Conservation (phyloP, 2,888 invertebrate genomes). For the Emmelina monodactyla region DNA sequence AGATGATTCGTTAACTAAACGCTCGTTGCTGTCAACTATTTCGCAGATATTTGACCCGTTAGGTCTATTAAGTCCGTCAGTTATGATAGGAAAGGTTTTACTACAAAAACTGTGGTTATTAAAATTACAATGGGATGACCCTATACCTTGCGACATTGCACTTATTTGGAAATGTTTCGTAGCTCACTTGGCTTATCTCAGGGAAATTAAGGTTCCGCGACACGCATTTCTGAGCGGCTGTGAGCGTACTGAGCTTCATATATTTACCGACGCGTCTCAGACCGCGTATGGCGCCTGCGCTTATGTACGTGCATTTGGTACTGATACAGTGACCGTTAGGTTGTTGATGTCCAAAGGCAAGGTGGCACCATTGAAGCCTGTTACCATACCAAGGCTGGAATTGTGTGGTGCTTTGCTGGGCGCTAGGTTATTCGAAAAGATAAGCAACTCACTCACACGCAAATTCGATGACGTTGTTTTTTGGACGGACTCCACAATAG, state of each 20-base stretch:
- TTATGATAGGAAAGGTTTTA: too few species aligned
- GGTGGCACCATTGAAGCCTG: not conserved
- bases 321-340: not conserved
- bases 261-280: not conserved
- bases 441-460: not conserved
- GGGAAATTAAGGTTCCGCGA: not conserved
- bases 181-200: not conserved
- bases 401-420: not conserved
- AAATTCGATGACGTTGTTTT: not conserved
- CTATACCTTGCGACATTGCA: not conserved
- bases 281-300: not conserved
- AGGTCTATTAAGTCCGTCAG: too few species aligned
- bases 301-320: not conserved
- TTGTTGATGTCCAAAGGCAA: not conserved
- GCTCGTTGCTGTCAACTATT: too few species aligned
- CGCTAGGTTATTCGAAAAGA: not conserved
- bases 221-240: not conserved
- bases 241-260: not conserved
- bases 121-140: too few species aligned
- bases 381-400: not conserved
- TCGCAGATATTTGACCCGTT: too few species aligned
- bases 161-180: not conserved
- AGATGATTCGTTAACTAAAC: too few species aligned
- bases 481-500: not conserved
- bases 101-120: too few species aligned